Base-by-base conservation (phyloP, 2,888 invertebrate genomes). In the Apamea epomidion region DNA sequence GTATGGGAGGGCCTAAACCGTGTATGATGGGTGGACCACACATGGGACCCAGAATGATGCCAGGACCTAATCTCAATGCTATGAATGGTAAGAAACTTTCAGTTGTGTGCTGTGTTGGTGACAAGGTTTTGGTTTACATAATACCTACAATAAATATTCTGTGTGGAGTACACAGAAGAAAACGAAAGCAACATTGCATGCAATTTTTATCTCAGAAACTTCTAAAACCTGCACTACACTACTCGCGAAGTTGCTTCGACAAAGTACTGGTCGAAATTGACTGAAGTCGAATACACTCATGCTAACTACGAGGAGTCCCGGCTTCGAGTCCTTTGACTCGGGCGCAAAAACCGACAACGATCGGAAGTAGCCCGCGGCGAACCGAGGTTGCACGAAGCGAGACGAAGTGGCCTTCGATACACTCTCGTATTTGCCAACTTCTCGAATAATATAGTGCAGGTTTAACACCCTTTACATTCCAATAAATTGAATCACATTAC, bases 1-100 rank as follows among this genome's bases (percentile, higher is more conserved):
- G 96, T 25, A 97, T 97, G 97, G 97, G 97, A 72, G 97, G 96
- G 72, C 96, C 96, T 79, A 97, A 97, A 87, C 95, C 95, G 1
- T 97, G 97, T 89, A 97, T 97, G 97, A 97, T 97, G 97, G 97
- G 97, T 0, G 97, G 97, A 71, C 97, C 97, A 10, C 97, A 97
- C 88, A 96, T 97, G 96, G 97, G 96, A 69, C 97, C 97, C 5
- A 93, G 97, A 81, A 97, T 97, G 97, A 97, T 97, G 97, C 95
- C 95, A 2, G 97, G 97, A 77, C 96, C 97, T 87, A 97, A 97
- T 91, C 92, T 97, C 72, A 97, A 96, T 88, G 94, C 96, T 32
- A 97, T 97, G 97, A 97, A 97, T 85, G 97, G 97, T 97, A 91
- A 92, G 94, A 78, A 73, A 54, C 48, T 78, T 85, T 87, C 78